A percentile compares a stretch with the other conserved stretches of the same genome.
Conservation (phyloP, 2,113 vertebrate genomes). For the Peromyscus polionotus region DNA sequence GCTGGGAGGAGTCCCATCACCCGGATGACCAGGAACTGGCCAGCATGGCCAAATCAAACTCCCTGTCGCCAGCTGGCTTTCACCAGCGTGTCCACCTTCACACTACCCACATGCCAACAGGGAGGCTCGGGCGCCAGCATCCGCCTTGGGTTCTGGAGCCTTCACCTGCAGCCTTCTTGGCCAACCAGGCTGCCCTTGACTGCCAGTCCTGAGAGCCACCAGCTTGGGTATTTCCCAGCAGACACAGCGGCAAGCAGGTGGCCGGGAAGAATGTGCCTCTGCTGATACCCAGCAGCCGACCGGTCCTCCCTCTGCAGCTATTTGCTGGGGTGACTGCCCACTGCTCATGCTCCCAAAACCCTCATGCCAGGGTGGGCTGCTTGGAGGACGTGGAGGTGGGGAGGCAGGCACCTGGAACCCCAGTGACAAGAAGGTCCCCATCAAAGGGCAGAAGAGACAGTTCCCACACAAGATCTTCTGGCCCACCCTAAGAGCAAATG, state of each 20-base stretch:
- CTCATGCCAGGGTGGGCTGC: background rate
- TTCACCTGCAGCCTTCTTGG: background rate
- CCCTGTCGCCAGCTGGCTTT: background rate
- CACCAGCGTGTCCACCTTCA: background rate
- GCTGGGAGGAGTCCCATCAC: background rate
- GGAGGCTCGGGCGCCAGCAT: background rate
- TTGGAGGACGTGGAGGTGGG: background rate
- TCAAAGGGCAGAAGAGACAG: background rate
- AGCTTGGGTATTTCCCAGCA: too few species aligned
- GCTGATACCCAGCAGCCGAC: too few species aligned
- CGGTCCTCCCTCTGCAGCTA: too few species aligned
- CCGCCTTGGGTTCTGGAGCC: background rate
- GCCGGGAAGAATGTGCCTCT: background rate
- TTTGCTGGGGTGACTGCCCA: background rate
- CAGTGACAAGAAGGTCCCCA: background rate
- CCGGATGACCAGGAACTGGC: background rate
- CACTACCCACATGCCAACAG: background rate
- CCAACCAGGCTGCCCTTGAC: background rate
- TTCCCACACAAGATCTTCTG: background rate
- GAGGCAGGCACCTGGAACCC: background rate
- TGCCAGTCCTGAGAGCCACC: background rate
- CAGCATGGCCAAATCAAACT: background rate
- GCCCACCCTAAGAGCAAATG: background rate
- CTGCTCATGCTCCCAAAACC: background rate
- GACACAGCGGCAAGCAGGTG: background rate